Base-by-base conservation (phyloP, 1,140 invertebrate genomes). In the Drosophila baimaii region DNA sequence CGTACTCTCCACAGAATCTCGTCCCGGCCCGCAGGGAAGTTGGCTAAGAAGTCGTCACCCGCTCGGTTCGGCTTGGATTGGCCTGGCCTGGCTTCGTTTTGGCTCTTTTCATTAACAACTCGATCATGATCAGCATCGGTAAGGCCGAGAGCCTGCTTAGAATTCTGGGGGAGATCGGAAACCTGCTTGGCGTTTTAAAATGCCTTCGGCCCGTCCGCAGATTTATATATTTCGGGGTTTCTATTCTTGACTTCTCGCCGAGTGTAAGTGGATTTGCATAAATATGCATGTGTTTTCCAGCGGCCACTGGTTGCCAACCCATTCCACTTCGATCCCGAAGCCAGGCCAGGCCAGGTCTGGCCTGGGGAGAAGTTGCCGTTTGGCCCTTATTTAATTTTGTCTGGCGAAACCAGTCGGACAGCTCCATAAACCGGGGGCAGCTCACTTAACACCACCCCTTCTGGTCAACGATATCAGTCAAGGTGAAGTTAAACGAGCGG, bases 81-180 rank as follows among this genome's bases (percentile, higher is more conserved):
- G 33, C 13, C 13, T 17, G 47, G 27, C 27, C 9, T 33, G 49
- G 29, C 29, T 33, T 54, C 31, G 33, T n/a, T 52, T 54, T 54
- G 46, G 63, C 44, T 66, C 71, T 83, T 83, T 88, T 86, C 84
- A 86, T 86, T 83, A 86, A 74, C 76, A 88, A 89, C 66, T 83
- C 52, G 83, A 89, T 86, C 83, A 86, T 86, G 83, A 69, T 79
- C 64, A 52, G 83, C 79, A 83, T 86, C 79, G 73, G 68, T 70
- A 86, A 82, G 62, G 23, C 39, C 41, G 29, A 71, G 68, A 68
- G 55, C 63, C 79, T 88, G 47, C 37, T 86, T 86, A 89, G 79
- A 86, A 86, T 86, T 86, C 83, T 56, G 68, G 31, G 52, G 69
- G 44, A 43, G 44, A 63, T 59, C 62, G 58, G 21, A 83, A 86